phyloP scores from a whole-genome alignment of 2,113 vertebrate genomes.

The Archilochus colubris region DNA sequence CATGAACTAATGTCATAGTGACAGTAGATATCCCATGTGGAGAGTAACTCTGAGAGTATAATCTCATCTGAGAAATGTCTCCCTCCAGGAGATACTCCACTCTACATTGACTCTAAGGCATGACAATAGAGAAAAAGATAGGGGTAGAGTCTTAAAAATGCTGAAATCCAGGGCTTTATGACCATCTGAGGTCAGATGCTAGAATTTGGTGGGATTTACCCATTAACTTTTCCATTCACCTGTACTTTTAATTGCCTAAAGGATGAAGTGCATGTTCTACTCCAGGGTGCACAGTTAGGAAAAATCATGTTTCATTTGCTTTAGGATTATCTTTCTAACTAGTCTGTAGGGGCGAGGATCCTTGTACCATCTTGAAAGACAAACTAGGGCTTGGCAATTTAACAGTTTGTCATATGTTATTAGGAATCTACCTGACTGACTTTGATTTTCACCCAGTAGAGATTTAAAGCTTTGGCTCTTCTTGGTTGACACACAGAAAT shows the following conservation, averaged over 20 bases:
- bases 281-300: background rate
- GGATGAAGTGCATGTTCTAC: background rate
- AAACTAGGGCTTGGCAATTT: background rate
- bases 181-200: background rate
- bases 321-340: background rate
- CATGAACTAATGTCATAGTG: background rate
- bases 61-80: background rate
- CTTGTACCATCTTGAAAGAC: background rate
- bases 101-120: background rate
- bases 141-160: background rate
- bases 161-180: background rate
- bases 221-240: background rate
- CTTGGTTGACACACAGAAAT: background rate
- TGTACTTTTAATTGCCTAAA: background rate
- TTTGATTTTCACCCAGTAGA: background rate
- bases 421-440: background rate
- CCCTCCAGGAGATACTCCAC: background rate
- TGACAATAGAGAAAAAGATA: background rate
- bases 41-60: background rate
- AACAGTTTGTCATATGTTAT: background rate
- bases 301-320: background rate
- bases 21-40: background rate
- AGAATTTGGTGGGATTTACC: background rate
- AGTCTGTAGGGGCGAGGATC: background rate
- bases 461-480: background rate